phyloP scores from a whole-genome alignment of 2,113 vertebrate species.

The Oenanthe melanoleuca region DNA sequence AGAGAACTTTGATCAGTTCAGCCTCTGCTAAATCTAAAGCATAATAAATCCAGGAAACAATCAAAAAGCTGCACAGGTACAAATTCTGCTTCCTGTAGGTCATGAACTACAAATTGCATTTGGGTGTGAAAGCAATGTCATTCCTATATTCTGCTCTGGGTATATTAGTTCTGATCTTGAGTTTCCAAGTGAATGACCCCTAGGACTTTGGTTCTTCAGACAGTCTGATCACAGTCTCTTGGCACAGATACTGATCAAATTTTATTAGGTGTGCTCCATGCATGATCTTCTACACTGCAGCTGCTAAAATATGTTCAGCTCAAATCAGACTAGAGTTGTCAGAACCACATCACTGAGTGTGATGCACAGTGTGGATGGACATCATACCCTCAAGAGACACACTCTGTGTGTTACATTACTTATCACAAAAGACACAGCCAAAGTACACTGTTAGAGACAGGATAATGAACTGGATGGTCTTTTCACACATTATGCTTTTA shows the following conservation, averaged over 20 bases:
- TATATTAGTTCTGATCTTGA: background rate
- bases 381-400: background rate
- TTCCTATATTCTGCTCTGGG: background rate
- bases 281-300: background rate
- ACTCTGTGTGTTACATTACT: background rate
- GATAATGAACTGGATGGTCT: background rate
- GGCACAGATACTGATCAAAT: background rate
- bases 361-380: background rate
- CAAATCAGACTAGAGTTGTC: background rate
- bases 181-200: background rate
- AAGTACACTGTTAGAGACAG: background rate
- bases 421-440: background rate
- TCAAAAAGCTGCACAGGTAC: background rate
- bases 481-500: background rate
- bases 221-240: background rate
- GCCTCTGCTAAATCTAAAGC: conserved; percentile 8
- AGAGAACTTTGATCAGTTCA: conserved; percentile 1
- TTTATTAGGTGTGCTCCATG: background rate
- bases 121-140: background rate
- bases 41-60: conserved; percentile 28
- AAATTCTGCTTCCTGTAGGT: background rate
- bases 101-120: background rate
- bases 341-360: background rate
- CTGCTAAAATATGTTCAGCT: background rate
- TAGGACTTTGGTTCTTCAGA: background rate